A percentile compares a stretch with the other conserved stretches of the same genome.
Conservation (phyloP, 2,113 vertebrate species). For the Tylochromis polylepis region DNA sequence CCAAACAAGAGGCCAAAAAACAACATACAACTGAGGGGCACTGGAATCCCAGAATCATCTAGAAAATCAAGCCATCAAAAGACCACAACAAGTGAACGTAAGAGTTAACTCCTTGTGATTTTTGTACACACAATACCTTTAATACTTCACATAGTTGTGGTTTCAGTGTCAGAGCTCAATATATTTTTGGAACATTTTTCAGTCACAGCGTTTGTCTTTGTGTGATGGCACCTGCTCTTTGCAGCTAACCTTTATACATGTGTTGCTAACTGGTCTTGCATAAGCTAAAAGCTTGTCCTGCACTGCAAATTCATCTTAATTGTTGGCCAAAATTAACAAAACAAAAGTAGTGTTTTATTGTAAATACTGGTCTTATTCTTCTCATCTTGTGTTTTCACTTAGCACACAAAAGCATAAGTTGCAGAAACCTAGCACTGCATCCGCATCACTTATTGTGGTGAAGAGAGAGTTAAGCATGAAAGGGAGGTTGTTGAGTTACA, state of each 20-base stretch:
- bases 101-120: not conserved
- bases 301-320: not conserved
- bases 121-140: accelerated
- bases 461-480: not conserved
- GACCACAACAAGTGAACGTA: not conserved
- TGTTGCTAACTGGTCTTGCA: not conserved
- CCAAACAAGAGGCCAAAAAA: not conserved
- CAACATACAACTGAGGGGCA: not conserved
- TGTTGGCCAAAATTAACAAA: not conserved
- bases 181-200: not conserved
- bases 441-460: not conserved
- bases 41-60: not conserved
- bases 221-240: not conserved
- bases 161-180: not conserved
- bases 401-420: not conserved
- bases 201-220: accelerated
- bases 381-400: not conserved
- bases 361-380: not conserved
- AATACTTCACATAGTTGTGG: not conserved
- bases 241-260: not conserved
- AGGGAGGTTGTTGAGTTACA: not conserved
- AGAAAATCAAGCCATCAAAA: not conserved
- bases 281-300: not conserved
- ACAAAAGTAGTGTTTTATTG: not conserved
- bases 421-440: not conserved